Evolutionary conservation across 2,888 invertebrate genomes (phyloP).

Genomic region (Calliopum simillimum): DNA sequence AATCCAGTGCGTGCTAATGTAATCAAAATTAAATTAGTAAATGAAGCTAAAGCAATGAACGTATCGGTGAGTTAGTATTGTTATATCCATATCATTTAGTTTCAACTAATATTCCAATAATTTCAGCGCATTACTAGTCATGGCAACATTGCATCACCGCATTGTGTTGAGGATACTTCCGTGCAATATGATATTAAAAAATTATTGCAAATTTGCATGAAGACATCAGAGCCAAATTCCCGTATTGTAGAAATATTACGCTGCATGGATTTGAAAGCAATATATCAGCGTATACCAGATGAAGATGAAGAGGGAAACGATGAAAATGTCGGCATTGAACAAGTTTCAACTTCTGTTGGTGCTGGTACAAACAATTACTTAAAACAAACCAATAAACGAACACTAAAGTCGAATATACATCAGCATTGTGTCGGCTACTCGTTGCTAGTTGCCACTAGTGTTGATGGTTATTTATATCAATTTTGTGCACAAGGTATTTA

Average conservation of each 20-base stretch:
- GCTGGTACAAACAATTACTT: constrained; percentile 55
- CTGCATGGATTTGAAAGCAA: constrained; percentile 64
- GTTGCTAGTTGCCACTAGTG: constrained; percentile 65
- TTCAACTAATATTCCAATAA: neutral
- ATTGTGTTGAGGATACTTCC: constrained; percentile 53
- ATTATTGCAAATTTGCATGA: constrained; percentile 63
- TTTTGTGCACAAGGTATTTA: constrained; percentile 69
- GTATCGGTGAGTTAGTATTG: constrained; percentile 51
- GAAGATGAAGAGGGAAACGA: constrained; percentile 52
- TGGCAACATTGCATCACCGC: constrained; percentile 46
- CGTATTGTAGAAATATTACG: constrained; percentile 64
- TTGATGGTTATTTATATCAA: constrained; percentile 81
- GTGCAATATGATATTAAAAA: constrained; percentile 64
- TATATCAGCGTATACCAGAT: constrained; percentile 59
- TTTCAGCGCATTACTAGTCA: constrained; percentile 56
- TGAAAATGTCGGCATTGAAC: constrained; percentile 61
- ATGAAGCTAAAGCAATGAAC: constrained; percentile 66
- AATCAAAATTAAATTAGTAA: constrained; percentile 64
- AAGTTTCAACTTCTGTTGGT: constrained; percentile 47
- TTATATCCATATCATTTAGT: neutral
- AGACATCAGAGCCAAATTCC: constrained; percentile 59
- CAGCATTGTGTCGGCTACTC: constrained; percentile 71
- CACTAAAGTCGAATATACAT: constrained; percentile 71
- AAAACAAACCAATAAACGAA: constrained; percentile 58
- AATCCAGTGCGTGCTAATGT: constrained; percentile 67